A percentile compares a stretch with the other conserved stretches of the same genome.
phyloP scores from a whole-genome alignment of 2,888 invertebrate genomes.

The Andrena flavipes region DNA sequence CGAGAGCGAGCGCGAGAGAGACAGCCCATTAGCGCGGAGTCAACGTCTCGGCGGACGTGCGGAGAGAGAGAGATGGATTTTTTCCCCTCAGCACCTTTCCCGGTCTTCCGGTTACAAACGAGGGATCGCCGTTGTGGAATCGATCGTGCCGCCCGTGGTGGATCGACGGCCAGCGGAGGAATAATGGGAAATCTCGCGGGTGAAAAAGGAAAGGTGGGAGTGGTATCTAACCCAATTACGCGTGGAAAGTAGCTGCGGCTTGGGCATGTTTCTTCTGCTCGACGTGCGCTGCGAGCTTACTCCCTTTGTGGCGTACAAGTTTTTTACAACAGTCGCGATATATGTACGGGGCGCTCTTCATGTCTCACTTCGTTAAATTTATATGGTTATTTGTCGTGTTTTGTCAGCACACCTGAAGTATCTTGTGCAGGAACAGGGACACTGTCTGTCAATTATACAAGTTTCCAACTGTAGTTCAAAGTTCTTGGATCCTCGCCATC shows the following conservation, averaged over 20 bases:
- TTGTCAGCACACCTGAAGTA: background rate
- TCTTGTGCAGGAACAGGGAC: background rate
- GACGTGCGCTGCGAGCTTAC: constrained; percentile 10
- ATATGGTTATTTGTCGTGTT: background rate
- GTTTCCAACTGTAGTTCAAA: too few species aligned
- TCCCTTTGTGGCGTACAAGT: background rate
- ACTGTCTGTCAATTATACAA: background rate
- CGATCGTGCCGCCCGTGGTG: constrained; percentile 38
- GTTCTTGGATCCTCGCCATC: too few species aligned
- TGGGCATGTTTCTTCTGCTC: constrained; percentile 37
- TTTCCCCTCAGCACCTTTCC: constrained; percentile 42
- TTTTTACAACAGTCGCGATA: background rate
- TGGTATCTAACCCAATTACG: constrained; percentile 63
- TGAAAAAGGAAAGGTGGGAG: constrained; percentile 59
- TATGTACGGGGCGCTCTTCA: background rate
- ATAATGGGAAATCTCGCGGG: constrained; percentile 60
- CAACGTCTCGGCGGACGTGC: constrained; percentile 38
- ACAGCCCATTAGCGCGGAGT: constrained; percentile 66
- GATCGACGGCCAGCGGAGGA: constrained; percentile 44
- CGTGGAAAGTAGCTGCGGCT: constrained; percentile 50
- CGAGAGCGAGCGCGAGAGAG: constrained; percentile 43
- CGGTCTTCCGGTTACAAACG: constrained; percentile 62
- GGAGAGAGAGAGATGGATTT: constrained; percentile 44
- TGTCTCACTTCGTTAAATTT: background rate
- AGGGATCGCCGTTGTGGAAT: constrained; percentile 53